A percentile compares a stretch with the other conserved stretches of the same genome.
Evolutionary conservation across 2,888 invertebrate species (phyloP).

Genomic region (Ochropleura plecta): DNA sequence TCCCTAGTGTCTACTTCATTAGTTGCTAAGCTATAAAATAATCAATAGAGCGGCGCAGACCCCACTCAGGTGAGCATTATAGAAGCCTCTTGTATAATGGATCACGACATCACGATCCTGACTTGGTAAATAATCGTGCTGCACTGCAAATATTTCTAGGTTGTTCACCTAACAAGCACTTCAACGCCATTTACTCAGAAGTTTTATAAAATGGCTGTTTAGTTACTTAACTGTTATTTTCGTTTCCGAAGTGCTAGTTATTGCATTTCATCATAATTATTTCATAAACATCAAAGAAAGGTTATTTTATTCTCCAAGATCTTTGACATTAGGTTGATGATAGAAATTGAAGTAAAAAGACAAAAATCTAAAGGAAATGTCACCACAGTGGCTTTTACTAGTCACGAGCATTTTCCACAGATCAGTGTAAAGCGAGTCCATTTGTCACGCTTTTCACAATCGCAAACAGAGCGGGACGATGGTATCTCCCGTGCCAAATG

Average conservation of each 20-base stretch:
- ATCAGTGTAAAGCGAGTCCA: slow-evolving; percentile 68
- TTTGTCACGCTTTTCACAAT: slow-evolving; percentile 86
- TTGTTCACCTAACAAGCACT: slow-evolving; percentile 71
- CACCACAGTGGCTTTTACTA: slow-evolving; percentile 63
- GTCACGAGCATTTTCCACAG: slow-evolving; percentile 69
- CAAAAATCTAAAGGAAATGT: slow-evolving; percentile 57
- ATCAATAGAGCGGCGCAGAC: slow-evolving; percentile 19
- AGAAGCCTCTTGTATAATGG: slow-evolving; percentile 65
- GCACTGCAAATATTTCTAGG: slow-evolving; percentile 62
- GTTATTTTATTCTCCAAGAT: slow-evolving; percentile 9
- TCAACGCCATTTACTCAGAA: slow-evolving; percentile 52
- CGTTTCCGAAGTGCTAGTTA: slow-evolving; percentile 3
- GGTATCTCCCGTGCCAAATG: slow-evolving; percentile 78
- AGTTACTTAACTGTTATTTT: slow-evolving; percentile 23
- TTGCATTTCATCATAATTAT: slow-evolving; percentile 5
- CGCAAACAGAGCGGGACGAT: slow-evolving; percentile 86
- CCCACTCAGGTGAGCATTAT: slow-evolving; percentile 35
- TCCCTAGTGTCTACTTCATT: neutral
- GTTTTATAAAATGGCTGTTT: slow-evolving; percentile 10
- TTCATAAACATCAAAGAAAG: slow-evolving; percentile 7
- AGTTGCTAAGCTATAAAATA: slow-evolving; percentile 1
- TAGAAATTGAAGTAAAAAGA: slow-evolving; percentile 34
- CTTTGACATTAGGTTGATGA: slow-evolving; percentile 8
- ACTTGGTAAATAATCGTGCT: slow-evolving; percentile 66
- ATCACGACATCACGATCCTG: slow-evolving; percentile 78